Evolutionary conservation across 2,797 vertebrate genomes (phyloP).

Genomic region (Taeniopygia guttata): DNA sequence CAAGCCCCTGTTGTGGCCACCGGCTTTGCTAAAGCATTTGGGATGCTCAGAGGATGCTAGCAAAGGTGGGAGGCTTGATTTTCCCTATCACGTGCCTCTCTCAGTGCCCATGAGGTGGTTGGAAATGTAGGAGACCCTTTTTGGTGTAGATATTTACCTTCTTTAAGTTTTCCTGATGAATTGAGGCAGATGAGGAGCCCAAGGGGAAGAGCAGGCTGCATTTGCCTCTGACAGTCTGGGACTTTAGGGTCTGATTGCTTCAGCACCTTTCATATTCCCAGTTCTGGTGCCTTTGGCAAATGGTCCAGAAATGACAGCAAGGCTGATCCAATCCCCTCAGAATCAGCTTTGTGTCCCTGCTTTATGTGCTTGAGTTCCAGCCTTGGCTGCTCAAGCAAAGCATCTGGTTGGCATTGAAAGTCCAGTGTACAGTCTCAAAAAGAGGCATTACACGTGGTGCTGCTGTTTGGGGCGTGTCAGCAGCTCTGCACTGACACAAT

Average conservation of each 20-base stretch:
- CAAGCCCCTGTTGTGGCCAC: conserved; percentile 14
- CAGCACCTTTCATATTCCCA: rapidly evolving
- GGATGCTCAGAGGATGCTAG: neutral
- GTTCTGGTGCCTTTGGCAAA: neutral
- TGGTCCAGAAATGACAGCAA: neutral
- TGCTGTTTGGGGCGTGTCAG: neutral
- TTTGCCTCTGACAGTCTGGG: neutral
- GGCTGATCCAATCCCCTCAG: neutral
- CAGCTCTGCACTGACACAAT: neutral
- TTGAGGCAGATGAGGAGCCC: neutral
- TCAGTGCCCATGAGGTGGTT: neutral
- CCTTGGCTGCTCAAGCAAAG: neutral
- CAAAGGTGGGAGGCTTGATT: neutral
- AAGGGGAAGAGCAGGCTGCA: rapidly evolving
- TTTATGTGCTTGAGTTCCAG: neutral
- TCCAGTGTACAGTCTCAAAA: neutral
- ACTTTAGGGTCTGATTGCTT: neutral
- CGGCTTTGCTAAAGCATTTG: neutral
- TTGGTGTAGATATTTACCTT: neutral
- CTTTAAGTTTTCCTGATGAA: neutral
- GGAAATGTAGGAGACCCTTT: neutral
- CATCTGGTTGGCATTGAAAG: rapidly evolving
- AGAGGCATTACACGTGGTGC: neutral
- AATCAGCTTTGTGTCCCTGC: neutral
- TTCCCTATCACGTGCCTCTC: neutral